These are phyloP conservation scores for Anthrax anthrax DNA, from an alignment of 2,888 invertebrate genomes.

Conservation along the genomic window DNA sequence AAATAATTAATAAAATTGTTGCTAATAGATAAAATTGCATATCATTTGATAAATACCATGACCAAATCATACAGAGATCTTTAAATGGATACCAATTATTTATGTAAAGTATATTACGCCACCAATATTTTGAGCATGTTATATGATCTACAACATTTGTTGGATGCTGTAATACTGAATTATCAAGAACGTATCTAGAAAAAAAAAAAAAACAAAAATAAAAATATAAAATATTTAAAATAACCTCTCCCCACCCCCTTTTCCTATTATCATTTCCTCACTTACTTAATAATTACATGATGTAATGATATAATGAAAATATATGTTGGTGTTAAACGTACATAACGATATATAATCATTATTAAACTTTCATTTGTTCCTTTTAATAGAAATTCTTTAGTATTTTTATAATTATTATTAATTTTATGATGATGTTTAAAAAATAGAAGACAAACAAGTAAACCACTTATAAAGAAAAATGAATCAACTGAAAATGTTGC, in stretches of 20 bases:
- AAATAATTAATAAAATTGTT: slow-evolving; percentile 47
- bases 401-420: slow-evolving; percentile 15
- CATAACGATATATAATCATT: slow-evolving; percentile 45
- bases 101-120: slow-evolving; percentile 70
- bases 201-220: not conserved
- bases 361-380: slow-evolving; percentile 20
- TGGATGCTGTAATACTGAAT: slow-evolving; percentile 54
- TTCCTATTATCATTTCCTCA: slow-evolving; percentile 8
- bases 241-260: no score
- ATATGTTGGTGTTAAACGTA: slow-evolving; percentile 68
- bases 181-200: slow-evolving; percentile 49
- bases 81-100: slow-evolving; percentile 63
- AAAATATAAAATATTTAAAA: no score
- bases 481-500: slow-evolving; percentile 77
- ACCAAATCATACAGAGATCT: slow-evolving; percentile 72
- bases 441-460: slow-evolving; percentile 57
- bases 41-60: slow-evolving; percentile 71
- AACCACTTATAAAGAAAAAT: slow-evolving; percentile 75
- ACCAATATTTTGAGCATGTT: slow-evolving; percentile 67
- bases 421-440: slow-evolving; percentile 22
- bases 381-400: slow-evolving; percentile 17
- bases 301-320: slow-evolving; percentile 62
- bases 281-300: slow-evolving; percentile 45
- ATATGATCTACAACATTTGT: slow-evolving; percentile 54
- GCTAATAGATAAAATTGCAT: slow-evolving; percentile 63